phyloP scores from a whole-genome alignment of 2,888 invertebrate genomes.

The Coelopa pilipes region DNA sequence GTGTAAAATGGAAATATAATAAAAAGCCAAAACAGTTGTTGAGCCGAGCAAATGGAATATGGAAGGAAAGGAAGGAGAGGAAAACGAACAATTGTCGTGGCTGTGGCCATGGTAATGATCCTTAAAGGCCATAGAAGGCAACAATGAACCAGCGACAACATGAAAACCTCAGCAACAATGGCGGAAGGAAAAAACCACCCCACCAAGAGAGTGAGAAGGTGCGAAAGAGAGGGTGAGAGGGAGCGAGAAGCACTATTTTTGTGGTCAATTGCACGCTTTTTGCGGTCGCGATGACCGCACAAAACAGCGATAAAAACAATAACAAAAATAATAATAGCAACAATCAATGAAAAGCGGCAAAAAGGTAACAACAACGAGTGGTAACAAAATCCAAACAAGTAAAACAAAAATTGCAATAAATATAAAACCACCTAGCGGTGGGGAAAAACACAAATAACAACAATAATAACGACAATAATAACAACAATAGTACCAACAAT shows the following conservation, averaged over 20 bases:
- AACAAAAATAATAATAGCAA: background rate
- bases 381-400: too few relatives aligned
- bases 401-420: too few relatives aligned
- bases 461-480: too few relatives aligned
- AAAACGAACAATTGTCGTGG: background rate
- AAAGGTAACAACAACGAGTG: too few relatives aligned
- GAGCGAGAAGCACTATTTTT: background rate
- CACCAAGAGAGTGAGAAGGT: too few relatives aligned
- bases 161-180: background rate
- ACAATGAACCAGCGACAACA: background rate
- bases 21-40: background rate
- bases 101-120: background rate
- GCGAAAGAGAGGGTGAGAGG: too few relatives aligned
- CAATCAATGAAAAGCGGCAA: too few relatives aligned
- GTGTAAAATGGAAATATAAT: background rate
- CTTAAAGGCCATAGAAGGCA: background rate
- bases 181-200: background rate
- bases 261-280: conserved; percentile 10
- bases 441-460: background rate
- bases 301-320: background rate
- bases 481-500: too few relatives aligned
- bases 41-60: too few relatives aligned
- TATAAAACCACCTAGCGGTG: too few relatives aligned
- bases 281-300: background rate
- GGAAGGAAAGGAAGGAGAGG: too few relatives aligned